A percentile compares a stretch with the other conserved stretches of the same genome.
Conservation (phyloP, 2,888 invertebrate species). For the Eupithecia abbreviata region DNA sequence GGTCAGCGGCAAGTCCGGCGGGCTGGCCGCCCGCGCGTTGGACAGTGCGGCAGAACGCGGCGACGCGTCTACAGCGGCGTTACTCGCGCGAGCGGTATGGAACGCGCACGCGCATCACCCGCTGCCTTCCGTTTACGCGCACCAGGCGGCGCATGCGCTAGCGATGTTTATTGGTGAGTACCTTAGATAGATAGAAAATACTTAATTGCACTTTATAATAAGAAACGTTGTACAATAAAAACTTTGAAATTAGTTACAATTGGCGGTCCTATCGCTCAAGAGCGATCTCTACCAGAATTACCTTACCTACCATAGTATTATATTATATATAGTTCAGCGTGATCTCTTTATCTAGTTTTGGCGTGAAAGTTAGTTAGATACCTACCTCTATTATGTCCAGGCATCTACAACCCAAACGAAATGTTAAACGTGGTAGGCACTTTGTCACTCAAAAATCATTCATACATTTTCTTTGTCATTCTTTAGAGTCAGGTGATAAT, state of each 20-base stretch:
- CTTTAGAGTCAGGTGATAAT: neutral
- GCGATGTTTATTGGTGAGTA: slow-evolving; percentile 88
- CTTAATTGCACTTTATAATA: too few species aligned
- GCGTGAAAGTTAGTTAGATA: neutral
- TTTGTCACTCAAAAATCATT: neutral
- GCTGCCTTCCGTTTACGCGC: slow-evolving; percentile 53
- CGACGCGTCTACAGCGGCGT: slow-evolving; percentile 57
- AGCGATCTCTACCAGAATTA: too few species aligned
- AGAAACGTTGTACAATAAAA: too few species aligned
- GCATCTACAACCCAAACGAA: neutral
- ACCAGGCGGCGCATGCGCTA: slow-evolving; percentile 70
- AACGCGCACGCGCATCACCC: slow-evolving; percentile 64
- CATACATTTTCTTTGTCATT: neutral
- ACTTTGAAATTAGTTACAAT: too few species aligned
- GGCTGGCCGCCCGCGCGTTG: slow-evolving; percentile 79
- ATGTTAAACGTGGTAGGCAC: neutral
- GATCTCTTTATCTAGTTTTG: neutral
- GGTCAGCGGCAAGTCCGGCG: slow-evolving; percentile 54
- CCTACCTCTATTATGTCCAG: neutral
- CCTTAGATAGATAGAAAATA: too few species aligned
- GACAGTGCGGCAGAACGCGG: slow-evolving; percentile 49
- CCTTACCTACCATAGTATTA: too few species aligned
- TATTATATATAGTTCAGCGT: too few species aligned
- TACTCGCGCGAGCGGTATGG: slow-evolving; percentile 63
- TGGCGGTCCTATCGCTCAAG: too few species aligned